A percentile compares a stretch with the other conserved stretches of the same genome.
Conservation (phyloP, 2,888 invertebrate genomes). For the Julus scanicus region DNA sequence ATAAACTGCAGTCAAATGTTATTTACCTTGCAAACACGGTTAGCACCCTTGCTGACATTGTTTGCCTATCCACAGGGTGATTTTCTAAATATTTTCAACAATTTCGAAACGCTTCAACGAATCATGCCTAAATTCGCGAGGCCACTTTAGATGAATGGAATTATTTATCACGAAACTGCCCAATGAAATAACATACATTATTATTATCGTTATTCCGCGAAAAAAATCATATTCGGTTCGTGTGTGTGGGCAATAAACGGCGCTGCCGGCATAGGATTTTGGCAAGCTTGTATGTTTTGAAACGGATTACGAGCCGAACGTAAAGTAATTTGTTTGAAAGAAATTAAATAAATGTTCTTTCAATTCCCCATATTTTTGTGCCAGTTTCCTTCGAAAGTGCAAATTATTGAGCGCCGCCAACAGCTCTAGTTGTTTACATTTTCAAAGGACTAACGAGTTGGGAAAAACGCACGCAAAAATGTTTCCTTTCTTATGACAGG, state of each 20-base stretch:
- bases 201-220: not conserved
- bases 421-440: not conserved
- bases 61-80: not conserved
- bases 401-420: not conserved
- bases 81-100: too few relatives aligned
- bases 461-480: not conserved
- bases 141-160: not conserved
- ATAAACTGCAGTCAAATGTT: too few relatives aligned
- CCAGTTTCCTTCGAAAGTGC: not conserved
- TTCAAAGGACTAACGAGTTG: constrained; percentile 10
- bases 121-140: not conserved
- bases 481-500: constrained; percentile 19
- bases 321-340: constrained; percentile 27
- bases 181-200: not conserved
- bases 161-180: not conserved
- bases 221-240: not conserved
- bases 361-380: not conserved
- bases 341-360: constrained; percentile 20
- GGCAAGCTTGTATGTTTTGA: not conserved
- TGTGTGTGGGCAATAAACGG: not conserved
- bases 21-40: not conserved
- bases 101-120: not conserved
- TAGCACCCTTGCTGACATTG: not conserved
- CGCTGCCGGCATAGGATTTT: not conserved
- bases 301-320: not conserved